Evolutionary conservation across 2,888 invertebrate species (phyloP), one percentile per base, ranked within the genome.

Genomic region (Drosophila paranaensis): DNA sequence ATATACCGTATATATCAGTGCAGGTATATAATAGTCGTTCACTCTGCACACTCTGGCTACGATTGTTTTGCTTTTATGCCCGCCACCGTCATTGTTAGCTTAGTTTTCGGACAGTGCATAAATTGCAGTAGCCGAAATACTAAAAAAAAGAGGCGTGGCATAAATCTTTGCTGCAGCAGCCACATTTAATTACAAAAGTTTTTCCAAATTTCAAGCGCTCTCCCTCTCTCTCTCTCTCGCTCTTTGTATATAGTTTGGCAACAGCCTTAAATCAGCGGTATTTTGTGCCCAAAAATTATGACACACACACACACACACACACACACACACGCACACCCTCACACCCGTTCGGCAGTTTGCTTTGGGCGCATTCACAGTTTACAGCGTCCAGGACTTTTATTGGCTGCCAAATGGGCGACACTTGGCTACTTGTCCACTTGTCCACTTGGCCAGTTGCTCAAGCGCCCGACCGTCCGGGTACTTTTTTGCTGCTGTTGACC

Each of bases 341-440:
- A 14, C 69, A 53, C 72, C 66, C 66, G 14, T 20, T 16, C 1
- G 13, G 0, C 13, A 13, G 35, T 6, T 33, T 33, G 46, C 70
- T 57, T 72, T 61, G 61, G 67, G 74, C 75, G 55, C 69, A 70
- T 50, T 65, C 77, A 60, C 70, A 69, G 79, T 77, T 79, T 71
- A 66, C 37, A 69, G 69, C 40, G 45, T 50, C 60, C 51, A 51
- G 58, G 35, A 71, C 62, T 88, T 83, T 83, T 88, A 88, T 88
- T 78, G 87, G 64, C 87, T 83, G 83, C 89, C 83, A 83, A 83
- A 88, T 88, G 82, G 79, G 67, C 82, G 45, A 79, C 85, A 85
- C 71, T 84, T 82, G 83, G 63, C 64, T 54, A 64, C 62, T 75
- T 79, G 65, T 60, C 42, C 64, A 64, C 62, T 75, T 79, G 65